Percentiles rank a stretch among this genome's conserved stretches.
phyloP scores from a whole-genome alignment of 2,888 invertebrate species.

The Spilosoma lubricipeda region DNA sequence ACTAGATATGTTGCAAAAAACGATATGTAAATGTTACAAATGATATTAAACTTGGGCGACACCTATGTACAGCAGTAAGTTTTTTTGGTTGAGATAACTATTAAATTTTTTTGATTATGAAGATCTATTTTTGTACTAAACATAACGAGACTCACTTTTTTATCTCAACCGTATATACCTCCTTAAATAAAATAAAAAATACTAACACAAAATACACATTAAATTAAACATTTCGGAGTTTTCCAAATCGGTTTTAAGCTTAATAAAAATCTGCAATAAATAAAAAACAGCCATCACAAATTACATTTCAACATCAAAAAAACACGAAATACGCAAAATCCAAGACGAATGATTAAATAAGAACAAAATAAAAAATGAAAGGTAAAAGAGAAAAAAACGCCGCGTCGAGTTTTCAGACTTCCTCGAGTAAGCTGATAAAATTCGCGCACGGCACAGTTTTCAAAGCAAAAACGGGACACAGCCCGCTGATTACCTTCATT shows the following conservation, averaged over 20 bases:
- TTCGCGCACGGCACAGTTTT: conserved; percentile 62
- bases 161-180: neutral
- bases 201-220: neutral
- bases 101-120: too few relatives aligned
- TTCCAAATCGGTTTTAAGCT: neutral
- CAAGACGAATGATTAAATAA: conserved; percentile 46
- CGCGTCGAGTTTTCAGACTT: conserved; percentile 41
- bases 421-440: conserved; percentile 55
- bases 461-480: conserved; percentile 57
- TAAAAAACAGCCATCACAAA: conserved; percentile 19
- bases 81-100: too few relatives aligned
- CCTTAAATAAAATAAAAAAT: too few relatives aligned
- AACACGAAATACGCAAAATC: conserved; percentile 25
- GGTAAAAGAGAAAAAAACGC: conserved; percentile 36
- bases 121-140: neutral
- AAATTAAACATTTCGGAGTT: neutral
- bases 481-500: conserved; percentile 81
- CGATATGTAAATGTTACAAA: too few relatives aligned
- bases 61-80: too few relatives aligned
- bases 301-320: conserved; percentile 22
- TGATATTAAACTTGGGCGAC: too few relatives aligned
- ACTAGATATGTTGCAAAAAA: too few relatives aligned
- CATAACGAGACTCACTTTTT: neutral
- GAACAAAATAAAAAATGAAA: conserved; percentile 37
- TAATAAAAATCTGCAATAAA: conserved; percentile 6